These are phyloP conservation scores for Leucosticte australis DNA, from an alignment of 2,113 vertebrate species.

Conservation along the genomic window DNA sequence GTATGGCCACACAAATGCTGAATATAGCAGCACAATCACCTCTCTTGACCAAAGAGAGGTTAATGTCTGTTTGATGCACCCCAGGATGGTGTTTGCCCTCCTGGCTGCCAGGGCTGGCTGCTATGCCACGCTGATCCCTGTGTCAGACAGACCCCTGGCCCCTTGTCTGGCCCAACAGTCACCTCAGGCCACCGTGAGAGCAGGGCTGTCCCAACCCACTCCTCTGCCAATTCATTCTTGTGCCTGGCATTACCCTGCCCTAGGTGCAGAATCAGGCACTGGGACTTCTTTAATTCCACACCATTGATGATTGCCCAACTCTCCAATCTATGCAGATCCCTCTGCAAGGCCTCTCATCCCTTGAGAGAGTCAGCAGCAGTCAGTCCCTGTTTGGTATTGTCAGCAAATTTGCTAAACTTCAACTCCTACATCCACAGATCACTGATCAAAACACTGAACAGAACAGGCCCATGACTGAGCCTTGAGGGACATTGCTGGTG, in stretches of 20 bases:
- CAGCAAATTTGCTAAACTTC: background rate
- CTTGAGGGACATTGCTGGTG: background rate
- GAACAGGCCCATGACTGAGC: background rate
- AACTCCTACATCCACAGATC: no score
- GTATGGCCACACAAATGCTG: background rate
- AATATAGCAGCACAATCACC: rapidly evolving
- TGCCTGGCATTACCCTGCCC: background rate
- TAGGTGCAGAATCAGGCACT: background rate
- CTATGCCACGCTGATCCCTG: rapidly evolving
- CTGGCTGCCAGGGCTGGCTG: background rate
- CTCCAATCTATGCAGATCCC: background rate
- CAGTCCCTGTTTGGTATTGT: rapidly evolving
- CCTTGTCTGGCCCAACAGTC: background rate
- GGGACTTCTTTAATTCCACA: background rate
- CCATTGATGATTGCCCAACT: background rate
- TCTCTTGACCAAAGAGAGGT: background rate
- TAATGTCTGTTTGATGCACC: background rate
- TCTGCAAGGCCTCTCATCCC: background rate
- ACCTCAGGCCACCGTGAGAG: background rate
- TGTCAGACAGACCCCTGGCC: background rate
- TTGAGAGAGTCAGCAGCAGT: background rate
- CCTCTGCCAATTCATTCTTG: background rate
- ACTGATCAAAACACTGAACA: background rate
- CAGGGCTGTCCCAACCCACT: background rate
- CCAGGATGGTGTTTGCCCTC: background rate